These are phyloP conservation scores for Epicauta chinensis DNA, from an alignment of 1,140 invertebrate genomes.

Conservation along the genomic window DNA sequence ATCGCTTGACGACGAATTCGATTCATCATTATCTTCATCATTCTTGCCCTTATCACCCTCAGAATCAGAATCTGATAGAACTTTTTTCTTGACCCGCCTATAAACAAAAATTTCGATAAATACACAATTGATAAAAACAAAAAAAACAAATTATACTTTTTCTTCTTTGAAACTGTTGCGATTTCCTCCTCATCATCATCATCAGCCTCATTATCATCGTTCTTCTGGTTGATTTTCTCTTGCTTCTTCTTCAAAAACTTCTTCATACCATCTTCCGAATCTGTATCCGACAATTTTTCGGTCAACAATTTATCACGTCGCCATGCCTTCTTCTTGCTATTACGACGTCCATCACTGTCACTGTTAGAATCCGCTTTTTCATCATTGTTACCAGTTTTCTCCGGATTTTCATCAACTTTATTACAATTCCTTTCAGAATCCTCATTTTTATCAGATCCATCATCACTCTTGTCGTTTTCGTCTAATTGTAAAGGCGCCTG, in stretches of 20 bases:
- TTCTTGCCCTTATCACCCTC: slow-evolving; percentile 2
- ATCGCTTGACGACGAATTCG: not conserved
- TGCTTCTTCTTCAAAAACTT: slow-evolving; percentile 22
- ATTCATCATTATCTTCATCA: not conserved
- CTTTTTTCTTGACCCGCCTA: not conserved
- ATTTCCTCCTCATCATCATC: slow-evolving; percentile 4
- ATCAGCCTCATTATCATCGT: slow-evolving; percentile 12
- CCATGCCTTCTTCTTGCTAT: slow-evolving; percentile 9
- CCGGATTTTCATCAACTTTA: not conserved
- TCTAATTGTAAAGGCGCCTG: no score
- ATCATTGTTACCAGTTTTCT: not conserved
- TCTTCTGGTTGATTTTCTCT: slow-evolving; percentile 13
- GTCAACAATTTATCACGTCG: slow-evolving; percentile 21
- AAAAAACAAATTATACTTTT: slow-evolving; percentile 14
- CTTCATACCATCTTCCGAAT: slow-evolving; percentile 27
- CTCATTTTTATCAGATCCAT: slow-evolving; percentile 5
- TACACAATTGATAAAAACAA: slow-evolving; percentile 1
- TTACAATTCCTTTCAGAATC: not conserved
- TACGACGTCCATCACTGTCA: no score
- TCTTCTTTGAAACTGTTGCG: slow-evolving; percentile 3
- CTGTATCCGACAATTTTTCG: slow-evolving; percentile 19
- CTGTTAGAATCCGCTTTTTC: no score
- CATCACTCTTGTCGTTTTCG: slow-evolving; percentile 7
- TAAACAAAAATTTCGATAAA: not conserved
- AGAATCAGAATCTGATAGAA: slow-evolving; percentile 15